phyloP scores from a whole-genome alignment of 1,140 invertebrate genomes.

The Ostrea denselamellosa region DNA sequence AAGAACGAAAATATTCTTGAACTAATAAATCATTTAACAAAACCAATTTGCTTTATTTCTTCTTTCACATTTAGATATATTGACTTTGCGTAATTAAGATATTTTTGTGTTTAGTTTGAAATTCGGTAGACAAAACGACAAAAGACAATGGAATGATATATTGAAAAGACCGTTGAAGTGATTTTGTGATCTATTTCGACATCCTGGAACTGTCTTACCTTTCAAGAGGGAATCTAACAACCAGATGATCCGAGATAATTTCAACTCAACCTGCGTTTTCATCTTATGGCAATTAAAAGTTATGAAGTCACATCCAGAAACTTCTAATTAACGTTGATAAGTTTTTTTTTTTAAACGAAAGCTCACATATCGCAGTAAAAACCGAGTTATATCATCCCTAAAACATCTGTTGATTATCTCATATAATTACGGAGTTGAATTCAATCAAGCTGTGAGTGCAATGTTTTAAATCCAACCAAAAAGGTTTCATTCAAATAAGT shows the following conservation, averaged over 20 bases:
- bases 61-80: not conserved
- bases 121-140: not conserved
- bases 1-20: too few species aligned
- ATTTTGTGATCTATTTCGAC: not conserved
- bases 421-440: not conserved
- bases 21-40: not conserved
- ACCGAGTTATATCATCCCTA: not conserved
- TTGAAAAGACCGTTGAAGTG: not conserved
- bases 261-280: constrained; percentile 10
- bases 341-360: not conserved
- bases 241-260: constrained; percentile 29
- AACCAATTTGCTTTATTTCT: not conserved
- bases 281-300: constrained; percentile 17
- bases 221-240: constrained; percentile 5
- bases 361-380: not conserved
- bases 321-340: constrained; percentile 26
- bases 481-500: too few species aligned
- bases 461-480: not conserved
- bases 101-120: constrained; percentile 9
- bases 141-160: not conserved
- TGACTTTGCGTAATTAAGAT: not conserved
- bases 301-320: constrained; percentile 7
- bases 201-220: not conserved
- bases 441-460: not conserved
- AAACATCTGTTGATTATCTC: constrained; percentile 13